These are phyloP conservation scores for Colletes latitarsis DNA, from an alignment of 1,140 invertebrate genomes.

Conservation along the genomic window DNA sequence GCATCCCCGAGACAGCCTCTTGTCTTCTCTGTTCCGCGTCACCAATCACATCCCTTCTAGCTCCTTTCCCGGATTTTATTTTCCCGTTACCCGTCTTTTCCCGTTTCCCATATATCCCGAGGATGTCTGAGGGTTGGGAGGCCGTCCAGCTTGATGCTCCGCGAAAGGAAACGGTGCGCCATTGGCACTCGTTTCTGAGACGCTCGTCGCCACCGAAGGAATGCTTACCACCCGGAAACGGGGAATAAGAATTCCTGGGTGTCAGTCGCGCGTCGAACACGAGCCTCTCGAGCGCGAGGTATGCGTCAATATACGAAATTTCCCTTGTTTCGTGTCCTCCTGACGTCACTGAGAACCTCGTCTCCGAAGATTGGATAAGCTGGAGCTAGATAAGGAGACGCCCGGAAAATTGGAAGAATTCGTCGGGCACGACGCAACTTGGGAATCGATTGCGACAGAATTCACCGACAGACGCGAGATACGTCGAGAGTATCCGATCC, in stretches of 20 bases:
- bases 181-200: not conserved
- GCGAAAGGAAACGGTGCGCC: not conserved
- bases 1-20: not conserved
- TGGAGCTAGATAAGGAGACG: not conserved
- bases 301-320: conserved; percentile 10
- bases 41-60: not conserved
- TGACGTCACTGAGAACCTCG: not conserved
- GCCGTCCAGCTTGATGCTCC: not conserved
- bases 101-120: not conserved
- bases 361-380: not conserved
- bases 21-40: too few species aligned
- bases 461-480: not conserved
- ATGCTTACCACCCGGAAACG: conserved; percentile 7
- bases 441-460: not conserved
- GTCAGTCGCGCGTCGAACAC: conserved; percentile 3
- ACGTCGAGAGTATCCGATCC: too few species aligned
- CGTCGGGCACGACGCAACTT: not conserved
- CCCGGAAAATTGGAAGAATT: not conserved
- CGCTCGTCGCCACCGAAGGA: conserved; percentile 6
- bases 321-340: conserved; percentile 1
- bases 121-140: not conserved
- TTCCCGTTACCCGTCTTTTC: not conserved
- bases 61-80: conserved; percentile 6
- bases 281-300: not conserved
- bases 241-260: conserved; percentile 28